phyloP scores from a whole-genome alignment of 53 echinoderm and acorn worm genomes.

The Stichopus horrens region DNA sequence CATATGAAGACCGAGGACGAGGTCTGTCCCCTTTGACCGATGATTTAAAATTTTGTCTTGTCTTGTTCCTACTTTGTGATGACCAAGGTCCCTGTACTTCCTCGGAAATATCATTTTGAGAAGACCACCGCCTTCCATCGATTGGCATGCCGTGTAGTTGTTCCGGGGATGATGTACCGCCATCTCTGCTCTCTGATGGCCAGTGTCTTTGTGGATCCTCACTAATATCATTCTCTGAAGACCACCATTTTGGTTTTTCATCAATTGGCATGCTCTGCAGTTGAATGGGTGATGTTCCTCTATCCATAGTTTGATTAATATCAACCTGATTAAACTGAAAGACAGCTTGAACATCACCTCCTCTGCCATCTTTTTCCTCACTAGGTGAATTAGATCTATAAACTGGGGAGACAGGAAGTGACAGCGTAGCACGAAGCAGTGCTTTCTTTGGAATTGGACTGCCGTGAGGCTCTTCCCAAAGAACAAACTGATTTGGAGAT shows the following conservation, averaged over 20 bases:
- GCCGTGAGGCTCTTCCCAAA: slow-evolving; percentile 15
- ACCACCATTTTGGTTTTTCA: not conserved
- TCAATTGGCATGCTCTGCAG: not conserved
- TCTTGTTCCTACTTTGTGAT: too few relatives aligned
- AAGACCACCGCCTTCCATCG: too few relatives aligned
- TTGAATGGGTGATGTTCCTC: not conserved
- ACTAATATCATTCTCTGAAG: too few relatives aligned
- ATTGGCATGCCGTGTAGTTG: too few relatives aligned
- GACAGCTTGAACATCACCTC: not conserved
- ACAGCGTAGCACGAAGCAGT: slow-evolving; percentile 11
- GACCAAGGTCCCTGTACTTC: too few relatives aligned
- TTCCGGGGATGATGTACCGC: too few relatives aligned
- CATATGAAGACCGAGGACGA: not conserved
- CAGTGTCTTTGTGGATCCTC: too few relatives aligned
- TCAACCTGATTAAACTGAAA: not conserved
- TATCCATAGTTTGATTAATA: not conserved
- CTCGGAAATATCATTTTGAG: too few relatives aligned
- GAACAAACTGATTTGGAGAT: slow-evolving; percentile 7
- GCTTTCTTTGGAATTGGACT: slow-evolving; percentile 15
- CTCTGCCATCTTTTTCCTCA: not conserved
- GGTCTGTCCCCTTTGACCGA: too few relatives aligned
- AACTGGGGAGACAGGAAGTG: slow-evolving; percentile 17
- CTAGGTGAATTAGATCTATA: not conserved
- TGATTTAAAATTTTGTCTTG: too few relatives aligned
- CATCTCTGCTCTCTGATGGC: too few relatives aligned